phyloP scores from a whole-genome alignment of 2,797 vertebrate species.

The Microctenopoma steveboyesi region DNA sequence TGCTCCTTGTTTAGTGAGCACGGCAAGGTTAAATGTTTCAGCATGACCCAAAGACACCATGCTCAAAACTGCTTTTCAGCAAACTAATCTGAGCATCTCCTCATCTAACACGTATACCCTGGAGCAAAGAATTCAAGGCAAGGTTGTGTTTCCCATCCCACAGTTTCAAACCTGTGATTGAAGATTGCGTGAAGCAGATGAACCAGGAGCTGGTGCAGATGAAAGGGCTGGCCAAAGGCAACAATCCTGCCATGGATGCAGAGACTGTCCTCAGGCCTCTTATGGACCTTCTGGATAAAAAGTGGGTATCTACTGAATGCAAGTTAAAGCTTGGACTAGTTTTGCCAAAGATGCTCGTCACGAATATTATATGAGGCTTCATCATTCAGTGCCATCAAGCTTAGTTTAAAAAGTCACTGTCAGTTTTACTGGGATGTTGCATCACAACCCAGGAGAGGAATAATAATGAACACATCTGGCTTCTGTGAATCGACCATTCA shows the following conservation, averaged over 20 bases:
- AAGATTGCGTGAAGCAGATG: constrained; percentile 97
- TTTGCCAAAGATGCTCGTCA: not conserved
- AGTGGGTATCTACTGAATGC: constrained; percentile 79
- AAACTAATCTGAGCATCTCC: constrained; percentile 9
- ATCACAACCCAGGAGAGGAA: not conserved
- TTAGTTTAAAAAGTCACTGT: not conserved
- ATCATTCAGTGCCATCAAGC: not conserved
- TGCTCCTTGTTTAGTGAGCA: constrained; percentile 17
- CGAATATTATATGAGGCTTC: not conserved
- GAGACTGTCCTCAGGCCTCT: constrained; percentile 93
- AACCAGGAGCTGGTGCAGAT: constrained; percentile 92
- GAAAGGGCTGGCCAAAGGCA: constrained; percentile 88
- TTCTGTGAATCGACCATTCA: not conserved
- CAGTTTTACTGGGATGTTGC: not conserved
- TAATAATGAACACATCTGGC: too few relatives aligned
- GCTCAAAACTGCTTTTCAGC: constrained; percentile 17
- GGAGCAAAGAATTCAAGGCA: not conserved
- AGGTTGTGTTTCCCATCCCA: constrained; percentile 30
- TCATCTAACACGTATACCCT: not conserved
- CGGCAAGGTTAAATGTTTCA: constrained; percentile 40
- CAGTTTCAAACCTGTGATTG: constrained; percentile 93
- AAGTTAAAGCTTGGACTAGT: not conserved
- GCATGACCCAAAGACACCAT: constrained; percentile 31
- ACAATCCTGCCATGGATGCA: constrained; percentile 91
- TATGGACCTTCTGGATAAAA: constrained; percentile 98